Conservation (phyloP, 2,113 vertebrate genomes). For the Tapirus terrestris region DNA sequence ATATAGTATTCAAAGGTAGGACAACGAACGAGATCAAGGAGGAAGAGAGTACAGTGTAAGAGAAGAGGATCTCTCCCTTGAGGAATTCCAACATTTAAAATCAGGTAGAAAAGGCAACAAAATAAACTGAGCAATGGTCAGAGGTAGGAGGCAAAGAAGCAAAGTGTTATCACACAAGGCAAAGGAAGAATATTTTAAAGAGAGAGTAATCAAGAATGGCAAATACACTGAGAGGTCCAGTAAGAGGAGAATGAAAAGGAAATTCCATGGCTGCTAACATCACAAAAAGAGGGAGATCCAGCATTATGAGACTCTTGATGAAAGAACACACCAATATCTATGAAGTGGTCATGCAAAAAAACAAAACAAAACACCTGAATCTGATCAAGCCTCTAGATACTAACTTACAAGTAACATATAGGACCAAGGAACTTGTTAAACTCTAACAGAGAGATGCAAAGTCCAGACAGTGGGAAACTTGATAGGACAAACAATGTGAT, state of each 20-base stretch:
- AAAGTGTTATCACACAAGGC: background rate
- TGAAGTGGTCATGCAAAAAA: background rate
- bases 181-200: background rate
- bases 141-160: background rate
- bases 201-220: background rate
- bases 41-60: background rate
- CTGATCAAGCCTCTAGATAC: background rate
- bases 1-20: background rate
- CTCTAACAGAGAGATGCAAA: background rate
- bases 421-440: background rate
- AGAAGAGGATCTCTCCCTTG: background rate
- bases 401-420: background rate
- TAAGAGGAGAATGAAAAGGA: slow-evolving; percentile 3
- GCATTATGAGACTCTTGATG: background rate
- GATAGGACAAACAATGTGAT: background rate
- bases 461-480: background rate
- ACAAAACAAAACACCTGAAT: background rate
- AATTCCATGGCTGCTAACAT: background rate
- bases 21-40: background rate
- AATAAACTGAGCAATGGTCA: background rate
- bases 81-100: background rate
- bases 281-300: background rate
- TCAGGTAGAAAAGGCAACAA: background rate
- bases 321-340: background rate
- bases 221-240: background rate